These are phyloP conservation scores for Phrynocephalus forsythii DNA, from an alignment of 2,797 vertebrate genomes.

Conservation along the genomic window DNA sequence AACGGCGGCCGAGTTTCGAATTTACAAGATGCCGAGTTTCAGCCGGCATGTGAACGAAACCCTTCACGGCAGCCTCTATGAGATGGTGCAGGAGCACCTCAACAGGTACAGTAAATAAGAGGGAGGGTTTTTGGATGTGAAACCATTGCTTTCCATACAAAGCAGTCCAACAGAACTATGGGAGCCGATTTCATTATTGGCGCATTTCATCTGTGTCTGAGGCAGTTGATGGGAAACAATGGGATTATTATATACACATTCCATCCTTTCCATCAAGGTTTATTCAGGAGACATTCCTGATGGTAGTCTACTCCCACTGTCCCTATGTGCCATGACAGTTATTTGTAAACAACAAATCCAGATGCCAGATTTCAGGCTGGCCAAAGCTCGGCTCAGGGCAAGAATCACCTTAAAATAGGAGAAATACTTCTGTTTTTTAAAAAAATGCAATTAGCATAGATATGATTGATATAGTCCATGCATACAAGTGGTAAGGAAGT, in stretches of 20 bases:
- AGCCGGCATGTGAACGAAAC: slow-evolving; percentile 83
- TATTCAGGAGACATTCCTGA: not conserved
- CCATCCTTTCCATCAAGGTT: not conserved
- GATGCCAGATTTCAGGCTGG: not conserved
- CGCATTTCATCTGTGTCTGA: not conserved
- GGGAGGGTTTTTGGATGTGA: no score
- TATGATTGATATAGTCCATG: no score
- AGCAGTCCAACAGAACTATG: not conserved
- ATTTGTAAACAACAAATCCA: not conserved
- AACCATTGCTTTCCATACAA: not conserved
- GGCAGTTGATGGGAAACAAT: not conserved
- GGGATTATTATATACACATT: not conserved
- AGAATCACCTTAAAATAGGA: not conserved
- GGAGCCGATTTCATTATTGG: no score
- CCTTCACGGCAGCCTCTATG: slow-evolving; percentile 90
- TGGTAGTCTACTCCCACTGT: not conserved
- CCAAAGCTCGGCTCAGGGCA: not conserved
- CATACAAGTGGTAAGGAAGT: no score
- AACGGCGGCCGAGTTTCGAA: slow-evolving; percentile 74
- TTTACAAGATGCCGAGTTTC: slow-evolving; percentile 88
- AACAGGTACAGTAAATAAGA: slow-evolving; percentile 78
- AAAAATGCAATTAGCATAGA: no score
- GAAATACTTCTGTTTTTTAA: no score
- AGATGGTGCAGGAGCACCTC: slow-evolving; percentile 85
- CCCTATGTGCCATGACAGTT: no score